Evolutionary conservation across 2,797 vertebrate genomes (phyloP).

Genomic region (Arrhamphus sclerolepis): DNA sequence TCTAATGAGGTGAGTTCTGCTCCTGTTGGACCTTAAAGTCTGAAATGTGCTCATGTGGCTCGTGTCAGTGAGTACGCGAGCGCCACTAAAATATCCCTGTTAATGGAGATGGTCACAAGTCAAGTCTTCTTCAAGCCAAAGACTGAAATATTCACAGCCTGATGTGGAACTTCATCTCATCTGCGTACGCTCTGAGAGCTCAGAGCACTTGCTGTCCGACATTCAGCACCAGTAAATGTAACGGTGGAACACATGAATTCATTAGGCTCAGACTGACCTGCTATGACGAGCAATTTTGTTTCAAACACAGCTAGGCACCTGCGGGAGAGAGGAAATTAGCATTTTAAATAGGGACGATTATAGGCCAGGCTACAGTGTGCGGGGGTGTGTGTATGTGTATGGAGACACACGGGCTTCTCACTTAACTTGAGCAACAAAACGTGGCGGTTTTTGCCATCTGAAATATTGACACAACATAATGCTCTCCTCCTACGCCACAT

Average conservation of each 20-base stretch:
- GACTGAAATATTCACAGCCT: constrained; percentile 57
- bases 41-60: background rate
- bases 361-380: constrained; percentile 66
- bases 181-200: constrained; percentile 22
- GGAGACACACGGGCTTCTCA: constrained; percentile 27
- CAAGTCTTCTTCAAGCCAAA: constrained; percentile 28
- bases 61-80: constrained; percentile 22
- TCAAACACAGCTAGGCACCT: constrained; percentile 75
- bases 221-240: constrained; percentile 52
- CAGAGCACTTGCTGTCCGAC: constrained; percentile 39
- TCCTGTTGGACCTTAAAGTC: constrained; percentile 9
- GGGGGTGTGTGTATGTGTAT: constrained; percentile 27
- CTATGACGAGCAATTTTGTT: constrained; percentile 74
- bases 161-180: constrained; percentile 48
- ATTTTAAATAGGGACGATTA: constrained; percentile 78
- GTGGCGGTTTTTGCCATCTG: constrained; percentile 36
- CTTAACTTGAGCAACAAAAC: constrained; percentile 47
- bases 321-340: constrained; percentile 72
- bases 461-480: constrained; percentile 70
- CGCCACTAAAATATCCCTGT: constrained; percentile 44
- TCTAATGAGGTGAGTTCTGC: constrained; percentile 1
- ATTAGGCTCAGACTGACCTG: constrained; percentile 74
- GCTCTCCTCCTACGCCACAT: constrained; percentile 63
- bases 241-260: constrained; percentile 64
- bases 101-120: constrained; percentile 48